These are phyloP conservation scores for Tanaodytes sp. DNA, from an alignment of 2,888 invertebrate genomes.

Conservation along the genomic window DNA sequence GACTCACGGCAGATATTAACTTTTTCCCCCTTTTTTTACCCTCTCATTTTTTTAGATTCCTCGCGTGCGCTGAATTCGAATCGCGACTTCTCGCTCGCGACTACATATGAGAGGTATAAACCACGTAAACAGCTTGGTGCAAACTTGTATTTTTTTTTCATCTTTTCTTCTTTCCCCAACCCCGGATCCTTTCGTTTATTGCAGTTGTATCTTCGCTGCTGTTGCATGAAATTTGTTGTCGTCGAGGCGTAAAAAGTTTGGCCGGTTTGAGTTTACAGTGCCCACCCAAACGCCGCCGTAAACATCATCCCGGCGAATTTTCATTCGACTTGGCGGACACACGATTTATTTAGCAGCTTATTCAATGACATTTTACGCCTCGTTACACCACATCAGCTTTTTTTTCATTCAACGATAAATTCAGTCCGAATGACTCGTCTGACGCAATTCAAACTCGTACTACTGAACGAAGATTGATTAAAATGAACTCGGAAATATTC, in stretches of 20 bases:
- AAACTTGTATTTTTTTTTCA: too few relatives aligned
- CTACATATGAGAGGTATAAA: slow-evolving; percentile 66
- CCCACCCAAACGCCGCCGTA: slow-evolving; percentile 1
- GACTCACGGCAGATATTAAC: slow-evolving; percentile 67
- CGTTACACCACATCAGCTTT: not conserved
- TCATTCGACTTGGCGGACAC: too few relatives aligned
- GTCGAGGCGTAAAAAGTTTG: slow-evolving; percentile 21
- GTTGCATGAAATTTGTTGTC: slow-evolving; percentile 26
- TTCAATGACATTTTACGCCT: not conserved
- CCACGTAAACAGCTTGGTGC: slow-evolving; percentile 62
- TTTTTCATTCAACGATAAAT: not conserved
- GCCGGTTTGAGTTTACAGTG: not conserved
- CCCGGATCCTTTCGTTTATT: slow-evolving; percentile 35
- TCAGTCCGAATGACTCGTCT: not conserved
- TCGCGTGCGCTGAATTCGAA: slow-evolving; percentile 62
- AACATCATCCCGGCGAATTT: slow-evolving; percentile 15
- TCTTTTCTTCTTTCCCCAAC: too few relatives aligned
- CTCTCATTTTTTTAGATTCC: too few relatives aligned
- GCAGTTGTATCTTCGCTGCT: slow-evolving; percentile 18
- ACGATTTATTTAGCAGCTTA: too few relatives aligned
- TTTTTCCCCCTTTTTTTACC: too few relatives aligned
- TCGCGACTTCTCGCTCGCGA: slow-evolving; percentile 47
- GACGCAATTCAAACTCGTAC: slow-evolving; percentile 5
- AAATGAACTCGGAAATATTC: too few relatives aligned
- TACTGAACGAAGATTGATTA: slow-evolving; percentile 5